Conservation (phyloP, 2,797 vertebrate species). For the Luscinia megarhynchos region DNA sequence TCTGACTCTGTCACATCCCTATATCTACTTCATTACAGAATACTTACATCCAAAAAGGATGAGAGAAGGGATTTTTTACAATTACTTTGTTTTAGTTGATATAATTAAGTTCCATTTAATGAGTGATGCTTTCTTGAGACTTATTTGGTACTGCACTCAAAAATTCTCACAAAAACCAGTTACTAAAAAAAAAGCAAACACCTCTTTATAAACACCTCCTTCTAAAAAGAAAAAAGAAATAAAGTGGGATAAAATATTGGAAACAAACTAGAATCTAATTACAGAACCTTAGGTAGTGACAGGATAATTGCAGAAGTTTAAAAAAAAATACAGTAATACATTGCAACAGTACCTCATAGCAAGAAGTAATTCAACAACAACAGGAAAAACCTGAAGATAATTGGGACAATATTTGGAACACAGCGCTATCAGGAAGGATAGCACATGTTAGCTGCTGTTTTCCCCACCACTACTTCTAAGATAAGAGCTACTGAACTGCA, state of each 20-base stretch:
- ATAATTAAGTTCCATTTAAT: background rate
- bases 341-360: background rate
- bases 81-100: background rate
- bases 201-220: fast-evolving
- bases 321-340: background rate
- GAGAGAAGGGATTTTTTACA: background rate
- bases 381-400: background rate
- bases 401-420: background rate
- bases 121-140: background rate
- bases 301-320: background rate
- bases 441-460: background rate
- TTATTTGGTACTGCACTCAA: background rate
- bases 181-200: background rate
- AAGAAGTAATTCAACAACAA: background rate
- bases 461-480: background rate
- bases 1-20: background rate
- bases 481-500: background rate
- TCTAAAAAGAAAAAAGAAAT: background rate
- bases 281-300: background rate
- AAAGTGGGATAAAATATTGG: background rate
- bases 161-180: background rate
- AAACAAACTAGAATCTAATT: background rate
- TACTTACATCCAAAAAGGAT: background rate
- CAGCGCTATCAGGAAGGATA: background rate
- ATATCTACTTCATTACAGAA: background rate